Percentiles rank a stretch among this genome's conserved stretches.
Conservation (phyloP, 2,797 vertebrate species). For the Gymnoscopelus microlampas region DNA sequence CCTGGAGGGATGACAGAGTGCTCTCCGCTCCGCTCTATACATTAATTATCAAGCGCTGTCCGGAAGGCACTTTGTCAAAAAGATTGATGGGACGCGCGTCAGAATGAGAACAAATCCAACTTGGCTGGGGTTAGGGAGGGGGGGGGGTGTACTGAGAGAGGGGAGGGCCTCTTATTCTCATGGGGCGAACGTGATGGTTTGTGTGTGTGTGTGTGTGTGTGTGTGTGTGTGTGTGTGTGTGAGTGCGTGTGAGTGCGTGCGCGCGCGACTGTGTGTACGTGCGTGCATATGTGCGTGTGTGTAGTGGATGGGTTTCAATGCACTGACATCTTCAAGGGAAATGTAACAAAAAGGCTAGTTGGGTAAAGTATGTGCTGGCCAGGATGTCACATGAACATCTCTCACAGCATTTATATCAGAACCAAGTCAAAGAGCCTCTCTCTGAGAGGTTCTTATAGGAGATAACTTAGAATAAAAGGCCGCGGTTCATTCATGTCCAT, state of each 20-base stretch:
- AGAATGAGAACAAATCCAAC: constrained; percentile 74
- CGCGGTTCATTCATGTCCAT: neutral
- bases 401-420: too few species aligned
- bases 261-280: too few species aligned
- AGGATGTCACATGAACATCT: too few species aligned
- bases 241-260: constrained; percentile 13
- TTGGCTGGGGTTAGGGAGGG: constrained; percentile 52
- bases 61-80: constrained; percentile 78
- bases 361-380: too few species aligned
- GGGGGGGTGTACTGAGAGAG: constrained; percentile 13
- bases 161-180: constrained; percentile 61
- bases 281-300: neutral
- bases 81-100: constrained; percentile 76
- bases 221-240: constrained; percentile 13
- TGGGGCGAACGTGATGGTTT: constrained; percentile 34
- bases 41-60: constrained; percentile 80
- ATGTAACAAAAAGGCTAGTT: constrained; percentile 16
- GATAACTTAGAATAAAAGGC: too few species aligned
- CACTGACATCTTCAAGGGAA: constrained; percentile 39
- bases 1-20: constrained; percentile 76
- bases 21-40: constrained; percentile 66
- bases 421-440: too few species aligned
- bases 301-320: constrained; percentile 3
- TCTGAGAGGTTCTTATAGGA: too few species aligned
- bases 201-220: constrained; percentile 5